These are phyloP conservation scores for Palaemon carinicauda DNA, from an alignment of 1,140 invertebrate genomes.

Conservation along the genomic window DNA sequence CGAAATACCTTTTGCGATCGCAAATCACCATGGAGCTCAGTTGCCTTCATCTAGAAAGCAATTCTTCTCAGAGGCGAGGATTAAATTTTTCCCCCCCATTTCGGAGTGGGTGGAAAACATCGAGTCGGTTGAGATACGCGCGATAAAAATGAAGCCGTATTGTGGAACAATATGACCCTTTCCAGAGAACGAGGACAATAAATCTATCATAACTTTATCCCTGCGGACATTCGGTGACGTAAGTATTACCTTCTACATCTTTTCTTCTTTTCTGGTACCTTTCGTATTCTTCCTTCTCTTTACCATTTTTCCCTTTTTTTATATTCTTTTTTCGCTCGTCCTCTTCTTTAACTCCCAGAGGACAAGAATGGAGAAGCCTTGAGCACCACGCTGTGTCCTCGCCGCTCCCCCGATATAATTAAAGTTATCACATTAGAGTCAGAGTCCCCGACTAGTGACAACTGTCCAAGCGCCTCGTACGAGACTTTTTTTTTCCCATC, in stretches of 20 bases:
- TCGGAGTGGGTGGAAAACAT: too few species aligned
- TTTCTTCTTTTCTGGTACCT: background rate
- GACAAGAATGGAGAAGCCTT: slow-evolving; percentile 18
- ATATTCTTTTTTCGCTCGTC: background rate
- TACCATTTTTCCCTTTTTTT: background rate
- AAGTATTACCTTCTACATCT: background rate
- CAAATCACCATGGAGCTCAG: too few species aligned
- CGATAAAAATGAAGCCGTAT: too few species aligned
- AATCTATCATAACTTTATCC: too few species aligned
- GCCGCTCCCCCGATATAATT: slow-evolving; percentile 7
- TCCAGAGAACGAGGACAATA: too few species aligned
- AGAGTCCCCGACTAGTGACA: slow-evolving; percentile 19
- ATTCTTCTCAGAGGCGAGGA: too few species aligned
- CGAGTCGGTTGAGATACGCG: too few species aligned
- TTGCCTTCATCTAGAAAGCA: too few species aligned
- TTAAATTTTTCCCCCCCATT: too few species aligned
- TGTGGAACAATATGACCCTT: too few species aligned
- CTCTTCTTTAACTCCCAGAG: background rate
- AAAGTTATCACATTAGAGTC: slow-evolving; percentile 50
- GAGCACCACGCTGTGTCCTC: background rate
- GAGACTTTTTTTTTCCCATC: background rate
- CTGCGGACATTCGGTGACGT: background rate
- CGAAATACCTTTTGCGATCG: too few species aligned
- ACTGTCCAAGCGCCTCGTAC: background rate
- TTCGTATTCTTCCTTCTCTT: background rate